These are phyloP conservation scores for Rhamnusium bicolor DNA, from an alignment of 2,888 invertebrate species.

Conservation along the genomic window DNA sequence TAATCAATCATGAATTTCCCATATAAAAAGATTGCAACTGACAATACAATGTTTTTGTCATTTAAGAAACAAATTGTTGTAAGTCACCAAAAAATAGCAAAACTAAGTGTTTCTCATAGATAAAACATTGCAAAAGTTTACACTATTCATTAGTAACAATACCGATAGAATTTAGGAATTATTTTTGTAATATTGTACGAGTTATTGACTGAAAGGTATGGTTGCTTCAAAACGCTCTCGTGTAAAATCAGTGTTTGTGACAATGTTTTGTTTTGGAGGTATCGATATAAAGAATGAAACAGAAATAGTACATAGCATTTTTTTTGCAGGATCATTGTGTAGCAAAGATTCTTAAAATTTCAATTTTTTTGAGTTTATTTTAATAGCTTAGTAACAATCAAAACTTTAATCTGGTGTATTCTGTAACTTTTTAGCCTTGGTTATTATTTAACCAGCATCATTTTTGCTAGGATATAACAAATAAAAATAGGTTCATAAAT, in stretches of 20 bases:
- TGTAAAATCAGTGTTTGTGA: background rate
- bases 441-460: too few relatives aligned
- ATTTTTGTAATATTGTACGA: too few relatives aligned
- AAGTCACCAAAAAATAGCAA: background rate
- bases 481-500: too few relatives aligned
- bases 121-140: background rate
- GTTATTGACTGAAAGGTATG: background rate
- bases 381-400: too few relatives aligned
- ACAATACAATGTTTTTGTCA: background rate
- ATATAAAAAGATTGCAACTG: background rate
- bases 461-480: too few relatives aligned
- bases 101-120: background rate
- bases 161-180: background rate
- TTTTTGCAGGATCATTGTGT: too few relatives aligned
- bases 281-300: too few relatives aligned
- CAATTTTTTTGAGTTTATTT: too few relatives aligned
- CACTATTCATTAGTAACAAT: background rate
- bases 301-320: too few relatives aligned
- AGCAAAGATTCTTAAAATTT: too few relatives aligned
- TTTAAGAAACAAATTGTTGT: background rate
- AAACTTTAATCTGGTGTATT: too few relatives aligned
- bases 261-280: background rate
- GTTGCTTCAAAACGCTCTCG: background rate
- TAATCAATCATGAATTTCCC: background rate
- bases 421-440: too few relatives aligned